Percentiles rank a stretch among this genome's conserved stretches.
Evolutionary conservation across 2,888 invertebrate genomes (phyloP).

Genomic region (Parelbella ahira): DNA sequence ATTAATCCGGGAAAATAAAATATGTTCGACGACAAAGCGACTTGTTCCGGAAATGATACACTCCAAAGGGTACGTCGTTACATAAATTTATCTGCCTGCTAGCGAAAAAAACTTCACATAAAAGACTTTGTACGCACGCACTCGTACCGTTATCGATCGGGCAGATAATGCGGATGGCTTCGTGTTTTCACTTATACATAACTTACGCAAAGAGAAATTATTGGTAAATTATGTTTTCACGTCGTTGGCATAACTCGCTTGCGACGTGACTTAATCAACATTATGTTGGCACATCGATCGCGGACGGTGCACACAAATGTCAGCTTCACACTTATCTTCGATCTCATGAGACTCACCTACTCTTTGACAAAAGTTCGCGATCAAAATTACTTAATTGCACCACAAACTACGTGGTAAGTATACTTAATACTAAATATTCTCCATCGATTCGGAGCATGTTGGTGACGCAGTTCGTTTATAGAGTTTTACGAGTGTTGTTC

Average conservation of each 20-base stretch:
- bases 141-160: slow-evolving; percentile 9
- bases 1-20: slow-evolving; percentile 59
- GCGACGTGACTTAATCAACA: slow-evolving; percentile 28
- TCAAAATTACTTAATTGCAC: too few species aligned
- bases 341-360: slow-evolving; percentile 23
- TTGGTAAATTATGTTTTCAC: slow-evolving; percentile 26
- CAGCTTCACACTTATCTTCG: slow-evolving; percentile 43
- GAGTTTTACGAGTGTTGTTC: too few species aligned
- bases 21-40: slow-evolving; percentile 72
- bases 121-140: slow-evolving; percentile 22
- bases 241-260: slow-evolving; percentile 25
- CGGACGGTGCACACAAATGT: slow-evolving; percentile 40
- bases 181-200: slow-evolving; percentile 18
- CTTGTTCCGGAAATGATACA: slow-evolving; percentile 74
- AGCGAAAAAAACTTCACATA: slow-evolving; percentile 17
- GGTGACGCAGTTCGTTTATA: too few species aligned
- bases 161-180: slow-evolving; percentile 8
- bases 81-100: slow-evolving; percentile 22
- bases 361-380: background rate
- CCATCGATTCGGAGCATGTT: too few species aligned
- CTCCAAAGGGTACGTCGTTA: slow-evolving; percentile 40
- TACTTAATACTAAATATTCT: too few species aligned
- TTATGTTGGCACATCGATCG: slow-evolving; percentile 32
- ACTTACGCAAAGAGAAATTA: slow-evolving; percentile 25
- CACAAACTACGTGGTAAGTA: too few species aligned